Evolutionary conservation across 2,113 vertebrate species (phyloP).

Genomic region (Petrocephalus microphthalmus): DNA sequence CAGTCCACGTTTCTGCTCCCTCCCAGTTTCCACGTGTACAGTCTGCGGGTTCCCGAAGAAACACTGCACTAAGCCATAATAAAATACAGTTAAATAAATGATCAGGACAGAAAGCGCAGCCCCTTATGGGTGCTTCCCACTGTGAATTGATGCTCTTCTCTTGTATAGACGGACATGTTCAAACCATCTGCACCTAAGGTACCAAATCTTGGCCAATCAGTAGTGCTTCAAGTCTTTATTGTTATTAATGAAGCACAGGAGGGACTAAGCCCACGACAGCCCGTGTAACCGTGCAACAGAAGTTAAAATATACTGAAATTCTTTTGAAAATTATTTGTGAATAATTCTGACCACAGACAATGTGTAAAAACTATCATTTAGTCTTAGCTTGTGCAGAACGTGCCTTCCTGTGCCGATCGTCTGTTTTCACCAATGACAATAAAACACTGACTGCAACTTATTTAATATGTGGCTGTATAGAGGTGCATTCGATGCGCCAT

Average conservation of each 20-base stretch:
- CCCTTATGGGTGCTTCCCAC: not conserved
- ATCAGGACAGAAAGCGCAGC: not conserved
- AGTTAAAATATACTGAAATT: not conserved
- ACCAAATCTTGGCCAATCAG: not conserved
- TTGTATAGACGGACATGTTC: not conserved
- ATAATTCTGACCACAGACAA: not conserved
- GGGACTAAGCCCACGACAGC: not conserved
- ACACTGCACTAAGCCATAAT: not conserved
- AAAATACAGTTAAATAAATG: not conserved
- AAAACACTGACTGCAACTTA: not conserved
- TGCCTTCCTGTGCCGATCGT: not conserved
- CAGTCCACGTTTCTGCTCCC: too few relatives aligned
- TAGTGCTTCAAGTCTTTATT: not conserved
- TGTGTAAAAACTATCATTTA: not conserved
- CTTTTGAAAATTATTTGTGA: not conserved
- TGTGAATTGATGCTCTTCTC: not conserved
- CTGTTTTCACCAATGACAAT: not conserved
- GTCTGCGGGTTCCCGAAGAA: too few relatives aligned
- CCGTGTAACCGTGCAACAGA: not conserved
- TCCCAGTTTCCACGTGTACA: too few relatives aligned
- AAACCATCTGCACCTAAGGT: not conserved
- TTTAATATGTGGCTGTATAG: not conserved
- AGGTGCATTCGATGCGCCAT: not conserved
- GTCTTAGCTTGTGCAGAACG: not conserved
- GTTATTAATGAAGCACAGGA: not conserved